phyloP scores from a whole-genome alignment of 2,113 vertebrate species.

The Pygathrix nemaeus region DNA sequence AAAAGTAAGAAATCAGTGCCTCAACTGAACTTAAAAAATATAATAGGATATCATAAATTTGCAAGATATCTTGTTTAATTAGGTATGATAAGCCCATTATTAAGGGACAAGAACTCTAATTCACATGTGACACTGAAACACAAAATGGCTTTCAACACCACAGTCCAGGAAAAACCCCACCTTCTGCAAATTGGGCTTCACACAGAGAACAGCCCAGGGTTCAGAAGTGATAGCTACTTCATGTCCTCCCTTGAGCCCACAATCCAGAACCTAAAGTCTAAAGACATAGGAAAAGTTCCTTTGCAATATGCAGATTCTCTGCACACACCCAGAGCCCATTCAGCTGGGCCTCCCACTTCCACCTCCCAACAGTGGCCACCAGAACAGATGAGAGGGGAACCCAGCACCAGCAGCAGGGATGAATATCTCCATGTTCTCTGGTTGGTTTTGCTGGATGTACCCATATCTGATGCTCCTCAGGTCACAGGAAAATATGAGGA shows the following conservation, averaged over 20 bases:
- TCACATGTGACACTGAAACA: background rate
- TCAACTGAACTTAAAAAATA: background rate
- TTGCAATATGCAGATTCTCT: background rate
- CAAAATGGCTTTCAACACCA: background rate
- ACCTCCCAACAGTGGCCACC: background rate
- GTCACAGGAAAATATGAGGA: background rate
- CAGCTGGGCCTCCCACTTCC: background rate
- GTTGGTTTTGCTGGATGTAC: background rate
- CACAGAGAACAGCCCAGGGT: background rate
- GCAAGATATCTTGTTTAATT: background rate
- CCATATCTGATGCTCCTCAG: background rate
- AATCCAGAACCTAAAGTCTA: background rate
- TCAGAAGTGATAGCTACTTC: background rate
- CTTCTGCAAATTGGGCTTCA: background rate
- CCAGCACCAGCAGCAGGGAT: background rate
- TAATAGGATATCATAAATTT: background rate
- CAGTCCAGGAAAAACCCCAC: background rate
- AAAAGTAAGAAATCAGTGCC: background rate
- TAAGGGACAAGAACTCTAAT: background rate
- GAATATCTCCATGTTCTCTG: background rate
- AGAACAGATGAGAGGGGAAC: background rate
- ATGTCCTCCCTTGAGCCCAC: background rate
- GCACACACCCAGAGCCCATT: background rate
- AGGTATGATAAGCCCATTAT: background rate
- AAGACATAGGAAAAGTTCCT: background rate